phyloP scores from a whole-genome alignment of 2,888 invertebrate genomes.

The Metopia argyrocephala region DNA sequence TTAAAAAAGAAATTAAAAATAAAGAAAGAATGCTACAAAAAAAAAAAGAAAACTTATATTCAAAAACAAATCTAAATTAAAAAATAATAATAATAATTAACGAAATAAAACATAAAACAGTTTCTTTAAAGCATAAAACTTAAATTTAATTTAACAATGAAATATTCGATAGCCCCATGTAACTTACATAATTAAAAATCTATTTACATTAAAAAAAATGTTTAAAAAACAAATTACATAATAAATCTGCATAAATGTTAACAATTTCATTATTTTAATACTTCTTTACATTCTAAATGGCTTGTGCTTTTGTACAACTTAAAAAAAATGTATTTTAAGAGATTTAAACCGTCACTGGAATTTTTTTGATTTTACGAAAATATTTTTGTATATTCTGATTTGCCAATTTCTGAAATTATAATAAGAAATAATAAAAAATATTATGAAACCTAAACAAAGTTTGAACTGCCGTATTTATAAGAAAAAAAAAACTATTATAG shows the following conservation, averaged over 20 bases:
- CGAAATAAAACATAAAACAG: background rate
- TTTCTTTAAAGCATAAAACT: background rate
- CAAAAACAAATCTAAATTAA: conserved; percentile 25
- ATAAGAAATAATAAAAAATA: conserved; percentile 20
- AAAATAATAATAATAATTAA: background rate
- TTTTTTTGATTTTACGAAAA: conserved; percentile 39
- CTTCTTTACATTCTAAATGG: background rate
- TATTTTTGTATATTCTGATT: conserved; percentile 21
- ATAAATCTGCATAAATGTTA: too few species aligned
- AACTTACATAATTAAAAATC: background rate
- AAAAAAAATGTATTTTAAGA: background rate
- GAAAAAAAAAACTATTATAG: too few species aligned
- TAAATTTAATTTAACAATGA: background rate
- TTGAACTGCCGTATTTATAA: too few species aligned
- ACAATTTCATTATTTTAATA: background rate
- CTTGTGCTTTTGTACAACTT: background rate
- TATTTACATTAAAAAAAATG: background rate
- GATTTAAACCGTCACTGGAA: conserved; percentile 7
- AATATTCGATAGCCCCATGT: too few species aligned
- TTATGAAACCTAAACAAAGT: too few species aligned
- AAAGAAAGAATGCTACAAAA: background rate
- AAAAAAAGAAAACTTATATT: background rate
- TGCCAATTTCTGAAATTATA: conserved; percentile 58
- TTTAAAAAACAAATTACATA: too few species aligned
- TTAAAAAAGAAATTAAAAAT: background rate